phyloP scores from a whole-genome alignment of 2,797 vertebrate genomes.

The Margarornis squamiger region DNA sequence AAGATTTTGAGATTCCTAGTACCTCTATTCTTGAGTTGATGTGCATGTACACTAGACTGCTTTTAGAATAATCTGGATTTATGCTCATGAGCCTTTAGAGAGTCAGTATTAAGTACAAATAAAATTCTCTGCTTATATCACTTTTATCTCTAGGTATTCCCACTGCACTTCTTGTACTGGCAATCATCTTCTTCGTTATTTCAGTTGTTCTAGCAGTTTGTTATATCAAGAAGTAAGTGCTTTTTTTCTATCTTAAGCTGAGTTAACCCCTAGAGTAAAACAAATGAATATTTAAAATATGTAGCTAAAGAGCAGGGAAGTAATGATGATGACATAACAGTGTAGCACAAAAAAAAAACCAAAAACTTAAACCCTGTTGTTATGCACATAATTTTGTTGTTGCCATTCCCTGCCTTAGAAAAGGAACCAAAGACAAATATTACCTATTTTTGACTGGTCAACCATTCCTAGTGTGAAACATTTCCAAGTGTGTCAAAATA shows the following conservation, averaged over 20 bases:
- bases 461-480: neutral
- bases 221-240: slow-evolving; percentile 77
- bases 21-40: neutral
- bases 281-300: neutral
- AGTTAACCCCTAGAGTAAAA: neutral
- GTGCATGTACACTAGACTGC: neutral
- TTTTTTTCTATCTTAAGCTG: neutral
- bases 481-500: neutral
- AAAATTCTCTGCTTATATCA: neutral
- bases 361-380: neutral
- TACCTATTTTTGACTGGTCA: neutral
- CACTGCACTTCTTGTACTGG: slow-evolving; percentile 74
- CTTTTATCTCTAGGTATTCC: slow-evolving; percentile 71
- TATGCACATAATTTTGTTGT: neutral
- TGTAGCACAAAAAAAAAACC: neutral
- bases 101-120: neutral
- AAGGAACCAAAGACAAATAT: neutral
- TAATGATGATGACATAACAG: neutral
- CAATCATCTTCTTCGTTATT: slow-evolving; percentile 73
- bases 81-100: neutral
- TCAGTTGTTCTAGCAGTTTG: slow-evolving; percentile 74
- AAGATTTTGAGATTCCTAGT: neutral
- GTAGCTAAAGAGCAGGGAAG: neutral
- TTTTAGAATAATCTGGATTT: neutral
- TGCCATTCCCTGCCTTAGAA: neutral